Conservation (phyloP, 2,797 vertebrate species). For the Naso thynnoides region DNA sequence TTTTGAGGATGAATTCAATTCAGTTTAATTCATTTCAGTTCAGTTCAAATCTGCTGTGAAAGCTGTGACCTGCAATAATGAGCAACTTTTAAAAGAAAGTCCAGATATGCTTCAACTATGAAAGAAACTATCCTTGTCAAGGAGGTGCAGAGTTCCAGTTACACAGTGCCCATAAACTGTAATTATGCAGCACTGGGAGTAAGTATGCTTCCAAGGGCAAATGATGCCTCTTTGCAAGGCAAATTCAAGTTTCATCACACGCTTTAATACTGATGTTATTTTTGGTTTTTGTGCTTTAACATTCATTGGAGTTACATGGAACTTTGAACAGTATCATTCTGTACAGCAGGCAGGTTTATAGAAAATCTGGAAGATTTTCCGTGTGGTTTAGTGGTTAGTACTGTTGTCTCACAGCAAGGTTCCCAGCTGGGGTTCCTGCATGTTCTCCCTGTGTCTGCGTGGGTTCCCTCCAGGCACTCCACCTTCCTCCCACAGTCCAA, state of each 20-base stretch:
- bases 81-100: background rate
- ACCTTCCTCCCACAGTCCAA: no score
- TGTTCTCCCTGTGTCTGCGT: no score
- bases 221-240: background rate
- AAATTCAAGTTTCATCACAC: background rate
- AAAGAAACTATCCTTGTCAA: slow-evolving; percentile 10
- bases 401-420: no score
- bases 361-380: no score
- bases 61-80: background rate
- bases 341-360: no score
- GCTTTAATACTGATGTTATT: background rate
- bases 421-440: no score
- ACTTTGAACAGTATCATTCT: background rate
- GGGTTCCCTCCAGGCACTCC: no score
- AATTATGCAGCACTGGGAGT: background rate
- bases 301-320: background rate
- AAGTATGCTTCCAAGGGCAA: background rate
- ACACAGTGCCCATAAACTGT: background rate
- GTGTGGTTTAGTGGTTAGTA: no score
- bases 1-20: slow-evolving; percentile 16
- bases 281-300: background rate
- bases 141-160: background rate
- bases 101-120: background rate
- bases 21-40: no score
- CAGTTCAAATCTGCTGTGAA: slow-evolving; percentile 22